Conservation (phyloP, 2,797 vertebrate species). For the Macroramphosus scolopax region DNA sequence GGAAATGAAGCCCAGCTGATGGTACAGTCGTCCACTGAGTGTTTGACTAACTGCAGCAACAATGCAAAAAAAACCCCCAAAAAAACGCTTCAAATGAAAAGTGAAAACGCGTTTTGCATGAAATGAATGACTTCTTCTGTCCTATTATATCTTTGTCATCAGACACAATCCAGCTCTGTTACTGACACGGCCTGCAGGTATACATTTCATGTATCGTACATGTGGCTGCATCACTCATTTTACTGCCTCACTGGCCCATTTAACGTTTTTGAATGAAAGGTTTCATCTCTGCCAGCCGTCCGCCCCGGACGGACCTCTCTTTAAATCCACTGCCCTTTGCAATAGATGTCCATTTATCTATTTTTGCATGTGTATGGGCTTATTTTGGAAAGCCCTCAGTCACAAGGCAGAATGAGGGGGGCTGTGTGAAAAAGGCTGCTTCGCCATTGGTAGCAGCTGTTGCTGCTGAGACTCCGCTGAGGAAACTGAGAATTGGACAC, state of each 20-base stretch:
- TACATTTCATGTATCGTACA: conserved; percentile 38
- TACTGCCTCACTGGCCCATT: conserved; percentile 56
- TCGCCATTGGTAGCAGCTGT: conserved; percentile 82
- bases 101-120: conserved; percentile 25
- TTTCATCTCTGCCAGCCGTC: conserved; percentile 47
- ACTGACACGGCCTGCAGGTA: conserved; percentile 26
- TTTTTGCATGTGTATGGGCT: conserved; percentile 75
- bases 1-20: no score
- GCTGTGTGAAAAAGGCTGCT: conserved; percentile 63
- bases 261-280: conserved; percentile 56
- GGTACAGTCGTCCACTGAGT: no score
- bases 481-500: conserved; percentile 81
- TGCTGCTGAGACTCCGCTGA: conserved; percentile 78
- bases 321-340: conserved; percentile 70
- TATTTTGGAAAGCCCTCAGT: conserved; percentile 77
- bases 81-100: no score
- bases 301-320: conserved; percentile 52
- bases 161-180: conserved; percentile 17
- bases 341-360: conserved; percentile 76
- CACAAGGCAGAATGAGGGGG: conserved; percentile 52
- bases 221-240: conserved; percentile 44
- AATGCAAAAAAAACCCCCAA: no score
- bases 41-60: no score
- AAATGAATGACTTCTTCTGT: conserved; percentile 12
- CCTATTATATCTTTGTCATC: conserved; percentile 29